A percentile compares a stretch with the other conserved stretches of the same genome.
Conservation (phyloP, 2,113 vertebrate species). For the Siniperca chuatsi region DNA sequence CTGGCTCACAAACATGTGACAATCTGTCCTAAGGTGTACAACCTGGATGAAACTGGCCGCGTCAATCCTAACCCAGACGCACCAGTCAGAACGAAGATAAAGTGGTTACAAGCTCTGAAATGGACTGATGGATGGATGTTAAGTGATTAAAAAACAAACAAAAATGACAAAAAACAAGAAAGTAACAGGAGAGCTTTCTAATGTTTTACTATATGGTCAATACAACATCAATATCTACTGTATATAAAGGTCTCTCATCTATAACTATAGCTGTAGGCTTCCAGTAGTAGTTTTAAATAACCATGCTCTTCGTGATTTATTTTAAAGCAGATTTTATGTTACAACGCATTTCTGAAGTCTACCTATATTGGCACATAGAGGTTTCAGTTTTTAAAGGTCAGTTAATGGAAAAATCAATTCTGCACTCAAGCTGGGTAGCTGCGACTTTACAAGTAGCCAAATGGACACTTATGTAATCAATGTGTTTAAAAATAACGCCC, state of each 20-base stretch:
- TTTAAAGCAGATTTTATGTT: slow-evolving; percentile 11
- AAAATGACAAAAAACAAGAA: neutral
- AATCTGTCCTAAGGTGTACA: slow-evolving; percentile 55
- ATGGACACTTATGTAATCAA: slow-evolving; percentile 66
- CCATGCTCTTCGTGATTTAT: neutral
- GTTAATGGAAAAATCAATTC: slow-evolving; percentile 59
- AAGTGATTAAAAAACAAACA: neutral
- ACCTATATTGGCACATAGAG: neutral
- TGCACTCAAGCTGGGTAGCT: slow-evolving; percentile 31
- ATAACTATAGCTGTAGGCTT: neutral
- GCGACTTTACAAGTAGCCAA: slow-evolving; percentile 40
- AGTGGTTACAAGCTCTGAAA: neutral
- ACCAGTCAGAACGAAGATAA: neutral
- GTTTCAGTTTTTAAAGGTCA: slow-evolving; percentile 56
- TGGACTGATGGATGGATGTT: too few species aligned
- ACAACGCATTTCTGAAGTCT: slow-evolving; percentile 11
- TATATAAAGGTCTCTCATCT: neutral
- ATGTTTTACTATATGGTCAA: neutral
- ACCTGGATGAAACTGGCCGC: neutral
- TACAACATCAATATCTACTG: neutral
- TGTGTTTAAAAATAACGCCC: slow-evolving; percentile 49
- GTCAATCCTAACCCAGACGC: neutral
- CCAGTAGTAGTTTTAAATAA: neutral
- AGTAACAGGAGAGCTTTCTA: neutral
- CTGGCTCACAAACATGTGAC: slow-evolving; percentile 55